Percentiles rank a stretch among this genome's conserved stretches.
Conservation (phyloP, 2,888 invertebrate genomes). For the Dryobota labecula region DNA sequence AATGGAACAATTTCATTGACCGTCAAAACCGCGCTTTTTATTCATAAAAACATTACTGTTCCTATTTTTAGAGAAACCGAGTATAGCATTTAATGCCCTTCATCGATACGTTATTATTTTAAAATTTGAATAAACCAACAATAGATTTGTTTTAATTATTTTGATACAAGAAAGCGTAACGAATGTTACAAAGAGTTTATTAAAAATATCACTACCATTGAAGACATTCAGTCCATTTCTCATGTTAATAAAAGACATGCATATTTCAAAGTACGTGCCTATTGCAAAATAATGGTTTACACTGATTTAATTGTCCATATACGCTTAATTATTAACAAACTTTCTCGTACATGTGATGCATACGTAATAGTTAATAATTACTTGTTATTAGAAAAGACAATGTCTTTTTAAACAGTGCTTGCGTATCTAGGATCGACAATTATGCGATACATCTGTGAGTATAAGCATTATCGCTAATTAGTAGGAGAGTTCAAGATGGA, state of each 20-base stretch:
- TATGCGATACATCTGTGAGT: slow-evolving; percentile 36
- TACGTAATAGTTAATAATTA: slow-evolving; percentile 46
- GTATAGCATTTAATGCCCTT: background rate
- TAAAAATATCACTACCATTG: slow-evolving; percentile 17
- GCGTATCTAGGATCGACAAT: slow-evolving; percentile 46
- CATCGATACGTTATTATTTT: background rate
- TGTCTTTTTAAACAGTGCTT: slow-evolving; percentile 32
- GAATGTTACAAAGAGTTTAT: slow-evolving; percentile 2
- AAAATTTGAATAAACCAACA: background rate
- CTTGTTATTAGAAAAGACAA: slow-evolving; percentile 38
- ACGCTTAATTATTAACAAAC: slow-evolving; percentile 44
- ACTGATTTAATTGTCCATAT: slow-evolving; percentile 43
- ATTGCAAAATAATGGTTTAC: slow-evolving; percentile 31
- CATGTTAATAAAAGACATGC: slow-evolving; percentile 48
- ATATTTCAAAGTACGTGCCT: slow-evolving; percentile 33
- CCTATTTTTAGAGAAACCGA: slow-evolving; percentile 10
- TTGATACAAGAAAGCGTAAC: slow-evolving; percentile 42
- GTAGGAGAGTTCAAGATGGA: slow-evolving; percentile 5
- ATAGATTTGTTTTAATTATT: background rate
- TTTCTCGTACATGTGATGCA: slow-evolving; percentile 41
- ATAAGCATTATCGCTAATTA: slow-evolving; percentile 6
- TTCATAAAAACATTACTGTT: background rate
- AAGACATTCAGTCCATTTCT: slow-evolving; percentile 21
- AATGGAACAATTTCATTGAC: background rate
- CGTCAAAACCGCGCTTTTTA: background rate